These are phyloP conservation scores for Cydia strobilella DNA, from an alignment of 1,140 invertebrate species.

Conservation along the genomic window DNA sequence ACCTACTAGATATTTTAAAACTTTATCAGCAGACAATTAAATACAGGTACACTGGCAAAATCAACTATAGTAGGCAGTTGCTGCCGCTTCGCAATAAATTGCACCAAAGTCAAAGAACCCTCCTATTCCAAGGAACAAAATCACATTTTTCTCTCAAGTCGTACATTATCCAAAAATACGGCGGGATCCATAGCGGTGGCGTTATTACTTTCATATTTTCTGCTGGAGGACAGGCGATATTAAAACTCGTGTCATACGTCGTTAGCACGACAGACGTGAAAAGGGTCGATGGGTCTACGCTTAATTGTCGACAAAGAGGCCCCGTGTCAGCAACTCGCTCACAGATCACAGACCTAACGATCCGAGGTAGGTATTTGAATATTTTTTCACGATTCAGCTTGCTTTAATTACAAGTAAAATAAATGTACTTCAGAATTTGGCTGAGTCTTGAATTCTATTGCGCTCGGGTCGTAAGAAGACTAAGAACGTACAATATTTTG, in stretches of 20 bases:
- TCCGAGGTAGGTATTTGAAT: conserved; percentile 26
- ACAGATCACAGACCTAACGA: conserved; percentile 47
- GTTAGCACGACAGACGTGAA: conserved; percentile 35
- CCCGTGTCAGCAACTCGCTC: conserved; percentile 48
- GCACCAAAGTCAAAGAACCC: neutral
- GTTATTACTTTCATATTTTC: conserved; percentile 31
- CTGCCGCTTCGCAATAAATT: too few relatives aligned
- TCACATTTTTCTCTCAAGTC: conserved; percentile 14
- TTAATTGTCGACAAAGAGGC: conserved; percentile 39
- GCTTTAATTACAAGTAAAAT: neutral
- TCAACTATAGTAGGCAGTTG: neutral
- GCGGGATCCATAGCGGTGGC: conserved; percentile 20
- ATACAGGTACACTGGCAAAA: neutral
- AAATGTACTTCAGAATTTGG: conserved; percentile 5
- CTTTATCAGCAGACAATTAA: neutral
- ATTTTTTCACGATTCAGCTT: conserved; percentile 8
- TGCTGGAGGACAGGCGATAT: conserved; percentile 29
- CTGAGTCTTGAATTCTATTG: neutral
- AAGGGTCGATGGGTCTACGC: conserved; percentile 48
- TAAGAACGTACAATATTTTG: too few relatives aligned
- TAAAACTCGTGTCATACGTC: conserved; percentile 32
- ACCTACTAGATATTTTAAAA: too few relatives aligned
- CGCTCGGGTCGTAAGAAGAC: neutral
- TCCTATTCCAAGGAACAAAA: neutral
- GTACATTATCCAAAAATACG: conserved; percentile 29